Evolutionary conservation across 2,113 vertebrate species (phyloP), one percentile per base, ranked within the genome.

Genomic region (Dermatemys mawii): DNA sequence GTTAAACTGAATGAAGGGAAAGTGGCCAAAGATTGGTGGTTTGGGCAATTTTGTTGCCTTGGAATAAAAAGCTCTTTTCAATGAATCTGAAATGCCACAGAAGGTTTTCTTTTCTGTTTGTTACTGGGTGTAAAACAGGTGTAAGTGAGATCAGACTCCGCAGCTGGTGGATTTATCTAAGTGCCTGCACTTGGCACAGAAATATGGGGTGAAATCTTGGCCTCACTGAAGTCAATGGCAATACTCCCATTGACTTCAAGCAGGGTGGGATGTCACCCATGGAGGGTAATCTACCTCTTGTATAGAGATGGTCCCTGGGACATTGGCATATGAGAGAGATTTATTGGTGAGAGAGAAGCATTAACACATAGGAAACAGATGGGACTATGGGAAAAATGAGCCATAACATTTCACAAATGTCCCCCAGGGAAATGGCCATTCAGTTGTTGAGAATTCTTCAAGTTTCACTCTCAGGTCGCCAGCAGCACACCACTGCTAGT

Each of bases 1-100:
- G 60, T 90, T 96, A 91, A 93, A n/a, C 32, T 49, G 51, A 96
- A 86, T 86, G 41, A 91, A 87, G 38, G 86, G 51, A 87, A 94
- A 91, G 90, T 93, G 0, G 0, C 44, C 29, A 90, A 86, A 91
- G 51, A 67, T 67, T 67, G 60, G 60, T n/a, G 60, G 35, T 67
- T 67, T 67, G 16, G 8, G 7, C 60, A n/a, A n/a, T 67, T 67
- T 67, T n/a, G 35, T 67, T 67, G 60, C 32, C 14, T 67, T 35
- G n/a, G 35, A 67, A 67, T n/a, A 67, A 32, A 91, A 94, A 89
- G 44, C 83, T 51, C 79, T 54, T 57, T 49, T 11, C 1, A 79
- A 55, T 87, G 41, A 92, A 73, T 60, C 19, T 90, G 88, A 94
- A 90, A 83, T 70, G 35, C 12, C 93, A 73, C 60, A 83, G 81